Evolutionary conservation across 2,113 vertebrate species (phyloP), one percentile per base, ranked within the genome.

Genomic region (Oreotrochilus melanogaster): DNA sequence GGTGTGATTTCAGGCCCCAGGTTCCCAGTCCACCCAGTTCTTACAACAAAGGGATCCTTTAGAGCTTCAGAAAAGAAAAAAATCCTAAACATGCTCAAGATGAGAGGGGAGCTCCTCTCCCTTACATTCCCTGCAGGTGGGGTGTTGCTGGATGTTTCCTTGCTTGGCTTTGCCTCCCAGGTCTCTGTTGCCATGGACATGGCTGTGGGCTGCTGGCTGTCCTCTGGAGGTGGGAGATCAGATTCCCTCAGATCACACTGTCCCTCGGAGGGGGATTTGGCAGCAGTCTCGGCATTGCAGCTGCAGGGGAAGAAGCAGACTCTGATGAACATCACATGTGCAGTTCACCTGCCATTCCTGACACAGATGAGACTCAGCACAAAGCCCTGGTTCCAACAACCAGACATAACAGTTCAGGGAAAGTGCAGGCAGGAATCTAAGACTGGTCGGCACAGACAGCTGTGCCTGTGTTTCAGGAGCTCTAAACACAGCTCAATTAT

Each of bases 271-370:
- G 97, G 97, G 84, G 98, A 96, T 93, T 98, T 98, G 56, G 83
- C 84, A 75, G 95, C 88, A 95, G 98, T 96, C 93, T 99, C 99
- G 94, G 98, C 98, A 98, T 98, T 99, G 98, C 99, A 99, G 98
- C 98, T 99, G 98, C 95, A 80, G 83, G 45, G 33, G 62, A 92
- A 96, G 83, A 88, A 94, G 86, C 67, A 95, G 21, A 65, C 33
- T 62, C 72, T 31, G 51, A 67, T 97, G 74, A 97, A 74, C 72
- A 28, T 56, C 75, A 92, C 0, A 0, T n/a, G n/a, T 31, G 47
- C 75, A 71, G 56, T 54, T 80, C 45, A 87, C 30, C 43, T 83
- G 78, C 64, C 0, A 1, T 70, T 82, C 58, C 56, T 67, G 65
- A 88, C 69, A 54, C 7, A 37, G 56, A 58, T 27, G 71, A 57